These are phyloP conservation scores for Sphecodes monilicornis DNA, from an alignment of 2,888 invertebrate species.

Conservation along the genomic window DNA sequence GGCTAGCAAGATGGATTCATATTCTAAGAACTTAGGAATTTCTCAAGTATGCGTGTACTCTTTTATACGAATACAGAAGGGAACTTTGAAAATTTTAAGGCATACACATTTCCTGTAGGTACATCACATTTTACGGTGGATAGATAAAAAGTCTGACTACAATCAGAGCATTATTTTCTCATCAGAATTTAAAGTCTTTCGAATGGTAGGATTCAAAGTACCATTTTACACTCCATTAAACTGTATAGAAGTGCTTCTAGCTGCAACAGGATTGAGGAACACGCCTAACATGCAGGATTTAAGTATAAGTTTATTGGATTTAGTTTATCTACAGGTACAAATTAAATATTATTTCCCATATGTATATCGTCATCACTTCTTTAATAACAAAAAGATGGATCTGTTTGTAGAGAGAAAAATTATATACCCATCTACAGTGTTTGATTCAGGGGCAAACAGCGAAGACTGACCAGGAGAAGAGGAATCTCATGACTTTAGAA, in stretches of 20 bases:
- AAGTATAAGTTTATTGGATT: slow-evolving; percentile 53
- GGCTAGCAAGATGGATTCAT: slow-evolving; percentile 80
- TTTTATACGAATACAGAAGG: background rate
- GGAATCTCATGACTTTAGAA: slow-evolving; percentile 65
- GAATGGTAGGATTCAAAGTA: slow-evolving; percentile 68
- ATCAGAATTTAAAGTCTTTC: slow-evolving; percentile 77
- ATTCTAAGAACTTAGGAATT: slow-evolving; percentile 67
- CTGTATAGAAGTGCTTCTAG: slow-evolving; percentile 63
- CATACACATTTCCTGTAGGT: slow-evolving; percentile 68
- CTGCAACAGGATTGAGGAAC: slow-evolving; percentile 52
- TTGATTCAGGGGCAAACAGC: slow-evolving; percentile 41
- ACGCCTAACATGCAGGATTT: slow-evolving; percentile 32
- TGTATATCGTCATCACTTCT: background rate
- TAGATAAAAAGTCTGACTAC: slow-evolving; percentile 73
- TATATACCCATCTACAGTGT: slow-evolving; percentile 54
- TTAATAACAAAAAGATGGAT: slow-evolving; percentile 7
- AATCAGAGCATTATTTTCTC: slow-evolving; percentile 62
- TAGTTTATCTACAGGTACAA: slow-evolving; percentile 74
- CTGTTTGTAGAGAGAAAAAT: slow-evolving; percentile 58
- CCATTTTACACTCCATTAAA: slow-evolving; percentile 62
- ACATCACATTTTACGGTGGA: slow-evolving; percentile 64
- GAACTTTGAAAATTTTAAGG: background rate
- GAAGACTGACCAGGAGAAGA: slow-evolving; percentile 23
- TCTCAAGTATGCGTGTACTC: slow-evolving; percentile 68
- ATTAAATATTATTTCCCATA: background rate